Evolutionary conservation across 1,140 invertebrate genomes (phyloP), one percentile per base, ranked within the genome.

Genomic region (Chironomus tepperi): DNA sequence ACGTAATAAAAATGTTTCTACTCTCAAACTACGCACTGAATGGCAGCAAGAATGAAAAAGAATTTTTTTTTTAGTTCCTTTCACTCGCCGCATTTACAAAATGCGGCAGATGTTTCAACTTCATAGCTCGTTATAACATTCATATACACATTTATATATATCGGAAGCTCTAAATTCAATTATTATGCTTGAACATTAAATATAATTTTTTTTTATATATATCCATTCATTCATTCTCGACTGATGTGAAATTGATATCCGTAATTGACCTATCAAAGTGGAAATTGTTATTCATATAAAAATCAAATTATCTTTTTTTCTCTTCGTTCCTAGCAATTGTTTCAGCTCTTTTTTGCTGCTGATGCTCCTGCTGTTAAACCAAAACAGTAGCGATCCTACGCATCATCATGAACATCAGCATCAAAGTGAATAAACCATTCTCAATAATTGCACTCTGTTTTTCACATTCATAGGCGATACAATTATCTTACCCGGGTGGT

Each of bases 171-270:
- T 57, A 57, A 57, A 57, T 15, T 15, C 47, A 57, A 57, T 57
- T 57, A n/a, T 57, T 57, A 57, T 57, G 47, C 12, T 57, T 15
- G 12, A 57, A 3, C 47, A 47, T 47, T 47, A 47, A 47, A 47
- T 10, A 15, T 47, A 3, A 47, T 34, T 34, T 34, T 34, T 34
- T 34, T 34, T 34, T 34, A 2, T n/a, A n/a, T n/a, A n/a, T 5
- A 34, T 34, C 24, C 24, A 34, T 34, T 34, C 24, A 34, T 34
- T 34, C 24, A 34, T 34, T 34, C 24, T 34, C 24, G 47, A 57
- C n/a, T 57, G 47, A 57, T 57, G 47, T 57, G 47, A 57, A 57
- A 57, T 57, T 57, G 47, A 57, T 57, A 57, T 57, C 47, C 47
- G 47, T 57, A 57, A 57, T 57, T 57, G 47, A 57, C 47, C 47